Evolutionary conservation across 2,797 vertebrate species (phyloP), one percentile per base, ranked within the genome.

Genomic region (Poecilia wingei): DNA sequence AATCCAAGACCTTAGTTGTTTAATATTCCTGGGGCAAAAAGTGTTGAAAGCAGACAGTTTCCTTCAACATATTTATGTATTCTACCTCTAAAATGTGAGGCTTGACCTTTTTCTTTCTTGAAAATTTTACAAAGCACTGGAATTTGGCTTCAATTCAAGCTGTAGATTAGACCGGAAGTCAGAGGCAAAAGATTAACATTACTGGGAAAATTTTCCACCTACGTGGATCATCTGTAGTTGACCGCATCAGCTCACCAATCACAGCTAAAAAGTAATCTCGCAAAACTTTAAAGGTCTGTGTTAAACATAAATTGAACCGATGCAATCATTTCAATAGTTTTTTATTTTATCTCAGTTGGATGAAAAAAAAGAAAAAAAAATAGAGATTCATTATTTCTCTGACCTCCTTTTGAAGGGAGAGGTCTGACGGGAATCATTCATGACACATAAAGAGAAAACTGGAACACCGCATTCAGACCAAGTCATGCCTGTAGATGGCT

Each of bases 191-290:
- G 92, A 92, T 94, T 94, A 93, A 86, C 72, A 66, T 89, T 69
- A 83, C 82, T 86, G 88, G 88, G 88, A 91, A 89, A 79, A 78
- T 90, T 87, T 91, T 87, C 84, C 84, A 81, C 82, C 74, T 84
- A 88, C 92, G 51, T 93, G 83, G 89, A 93, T 94, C 81, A 86
- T 92, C 91, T 91, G 88, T 86, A 89, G 86, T 82, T 84, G 86
- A 90, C 89, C 81, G 80, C 80, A 75, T 85, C 72, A 83, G 81
- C 51, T 83, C 85, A 83, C 79, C 82, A 76, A 64, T 83, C 85
- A 73, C 64, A 78, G 76, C 82, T 86, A 79, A 88, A 86, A 77
- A 77, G 36, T 68, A 64, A 18, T 64, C 28, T 33, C 28, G 13
- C 41, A 75, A 31, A 76, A 5, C 33, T n/a, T 31, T 59, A 12